Base-by-base conservation (phyloP, 2,113 vertebrate genomes). In the Ptilorrhoa leucosticta region DNA sequence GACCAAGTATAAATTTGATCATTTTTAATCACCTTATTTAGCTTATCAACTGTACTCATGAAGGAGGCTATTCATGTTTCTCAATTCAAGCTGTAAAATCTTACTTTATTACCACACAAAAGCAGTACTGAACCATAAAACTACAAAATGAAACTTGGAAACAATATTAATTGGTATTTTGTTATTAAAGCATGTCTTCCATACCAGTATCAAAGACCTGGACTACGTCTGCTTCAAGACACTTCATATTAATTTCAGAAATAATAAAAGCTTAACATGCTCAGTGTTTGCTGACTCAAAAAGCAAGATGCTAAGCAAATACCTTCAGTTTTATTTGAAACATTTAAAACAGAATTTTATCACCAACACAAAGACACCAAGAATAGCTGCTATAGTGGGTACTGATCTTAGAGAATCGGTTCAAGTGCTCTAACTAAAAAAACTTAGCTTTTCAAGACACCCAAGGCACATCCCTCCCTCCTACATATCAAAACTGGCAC, bases 111-210 rank as follows among this genome's bases (percentile, higher is more conserved):
- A 89, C 33, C 39, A 83, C 33, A 94, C 15, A 91, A 77, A 92
- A 95, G 64, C 48, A 91, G 60, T 69, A 82, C 8, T 92, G 93
- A 95, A 94, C 64, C 75, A 72, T 73, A 92, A 88, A 90, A 83
- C 75, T 68, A 84, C 33, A 81, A 94, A 93, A 92, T 44, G 42
- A 92, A 95, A 94, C 72, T 44, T 71, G 51, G 80, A 90, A 94
- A 84, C 31, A 88, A 58, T 86, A 96, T 87, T 97, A 94, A 96
- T 69, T 87, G 83, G 22, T 75, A 54, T 94, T 96, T 92, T 92
- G 83, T 87, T 94, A 89, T 82, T 87, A 91, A 95, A 92, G 69
- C 13, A 44, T 31, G 23, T 81, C 47, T 89, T 87, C 77, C 30
- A 23, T 71, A 91, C 76, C 48, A 86, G 23, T 22, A 42, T 89